Evolutionary conservation across 2,113 vertebrate genomes (phyloP), one percentile per base, ranked within the genome.

Genomic region (Peromyscus polionotus): DNA sequence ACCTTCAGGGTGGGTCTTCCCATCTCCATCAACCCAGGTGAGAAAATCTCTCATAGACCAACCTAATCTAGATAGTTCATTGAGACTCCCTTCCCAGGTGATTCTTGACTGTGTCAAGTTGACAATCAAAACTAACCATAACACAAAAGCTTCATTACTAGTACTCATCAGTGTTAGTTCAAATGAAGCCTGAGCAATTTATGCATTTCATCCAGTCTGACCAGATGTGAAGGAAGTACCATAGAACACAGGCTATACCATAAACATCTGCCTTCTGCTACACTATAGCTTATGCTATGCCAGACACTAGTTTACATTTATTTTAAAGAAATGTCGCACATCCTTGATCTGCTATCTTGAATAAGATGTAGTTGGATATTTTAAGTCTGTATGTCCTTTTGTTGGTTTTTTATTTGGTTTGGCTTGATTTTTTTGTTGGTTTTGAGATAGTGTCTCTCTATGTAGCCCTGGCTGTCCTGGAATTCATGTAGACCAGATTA

Each of bases 311-410:
- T 24, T 87, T 48, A 67, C 83, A 85, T 19, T 42, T 85, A 65
- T 39, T 84, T 84, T 42, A 86, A 48, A 31, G 28, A 67, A 33
- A 86, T 86, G 26, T 45, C 45, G 39, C 28, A 67, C 13, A 11
- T 33, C 83, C 28, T 65, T 96, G 45, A 92, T 90, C 14, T 87
- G 31, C 63, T 91, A 96, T 95, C 80, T 96, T 57, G 70, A 54
- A 95, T 95, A 76, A 76, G 17, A 72, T 88, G 6, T 81, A 68
- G 12, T 39, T 95, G 42, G 33, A 57, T 95, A 75, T 94, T 91
- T 96, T 61, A 31, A 96, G 59, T 73, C 65, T 95, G 3, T 59
- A 24, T 92, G 3, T 70, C 85, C n/a, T 86, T 76, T 45, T 36
- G 48, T 54, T 79, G 45, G 17, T 73, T n/a, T 79, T 79, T 63